Evolutionary conservation across 2,888 invertebrate species (phyloP), one percentile per base, ranked within the genome.

Genomic region (Aspidapion aeneum): DNA sequence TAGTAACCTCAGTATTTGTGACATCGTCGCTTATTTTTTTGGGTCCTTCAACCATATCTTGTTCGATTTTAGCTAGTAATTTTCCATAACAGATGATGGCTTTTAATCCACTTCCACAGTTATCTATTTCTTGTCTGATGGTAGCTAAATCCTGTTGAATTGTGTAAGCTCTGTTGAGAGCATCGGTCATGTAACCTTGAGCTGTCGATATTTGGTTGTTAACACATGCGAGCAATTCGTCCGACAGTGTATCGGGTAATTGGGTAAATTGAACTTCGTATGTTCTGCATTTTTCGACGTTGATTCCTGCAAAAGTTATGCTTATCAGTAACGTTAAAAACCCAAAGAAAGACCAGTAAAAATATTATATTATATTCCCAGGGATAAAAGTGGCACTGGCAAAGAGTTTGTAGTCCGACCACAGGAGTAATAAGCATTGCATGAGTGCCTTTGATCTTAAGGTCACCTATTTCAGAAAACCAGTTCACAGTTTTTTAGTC

Each of bases 51-150:
- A 58, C 55, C 22, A 63, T 61, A 35, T 65, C 67, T 19, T 35
- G 35, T 49, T 65, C 65, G 12, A 67, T 65, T 21, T 58, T 60
- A 1, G 22, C 55, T 1, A 51, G 52, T 35, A 67, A 48, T 35
- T 65, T 62, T n/a, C 60, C 63, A 1, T 61, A 2, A 21, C 67
- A 67, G 22, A 54, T 61, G 12, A 58, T 60, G 1, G 58, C 52
- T 12, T 60, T 60, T 1, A 55, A 54, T 12, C 65, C 65, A 18
- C 57, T 57, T 17, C 65, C 64, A 56, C 67, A 67, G 17, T 63
- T 51, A 20, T 65, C 57, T 21, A 67, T 65, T 19, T 65, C 62
- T 19, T 58, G 18, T 17, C 54, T 56, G 20, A 67, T 57, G 56
- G 61, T 65, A 18, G 62, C 63, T 9, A 67, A 50, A 17, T 65